These are phyloP conservation scores for Geotrypetes seraphini DNA, from an alignment of 2,797 vertebrate genomes.

Conservation along the genomic window DNA sequence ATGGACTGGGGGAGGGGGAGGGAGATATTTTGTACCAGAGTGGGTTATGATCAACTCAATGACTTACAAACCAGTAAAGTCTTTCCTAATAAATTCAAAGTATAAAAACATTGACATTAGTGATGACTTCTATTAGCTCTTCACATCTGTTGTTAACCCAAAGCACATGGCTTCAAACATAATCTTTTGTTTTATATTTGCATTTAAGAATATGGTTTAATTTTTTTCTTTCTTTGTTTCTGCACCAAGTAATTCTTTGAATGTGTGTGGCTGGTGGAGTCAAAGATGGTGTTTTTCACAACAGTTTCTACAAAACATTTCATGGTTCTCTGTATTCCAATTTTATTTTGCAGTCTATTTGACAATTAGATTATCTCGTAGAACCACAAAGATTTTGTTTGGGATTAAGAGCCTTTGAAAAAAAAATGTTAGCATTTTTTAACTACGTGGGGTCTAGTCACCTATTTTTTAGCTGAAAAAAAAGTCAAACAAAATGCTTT, in stretches of 20 bases:
- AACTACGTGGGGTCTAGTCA: too few relatives aligned
- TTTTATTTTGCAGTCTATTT: slow-evolving; percentile 2
- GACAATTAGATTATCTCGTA: slow-evolving; percentile 10
- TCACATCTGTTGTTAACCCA: slow-evolving; percentile 51
- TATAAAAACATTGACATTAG: slow-evolving; percentile 37
- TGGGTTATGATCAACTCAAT: slow-evolving; percentile 51
- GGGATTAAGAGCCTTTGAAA: too few relatives aligned
- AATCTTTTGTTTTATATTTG: slow-evolving; percentile 40
- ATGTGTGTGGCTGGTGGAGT: slow-evolving; percentile 42
- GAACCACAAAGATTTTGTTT: slow-evolving; percentile 3
- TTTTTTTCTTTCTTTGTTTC: slow-evolving; percentile 51
- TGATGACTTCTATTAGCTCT: slow-evolving; percentile 46
- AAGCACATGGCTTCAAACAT: slow-evolving; percentile 44
- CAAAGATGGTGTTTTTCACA: slow-evolving; percentile 30
- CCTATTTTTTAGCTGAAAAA: too few relatives aligned
- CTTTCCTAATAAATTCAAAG: slow-evolving; percentile 40
- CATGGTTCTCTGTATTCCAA: slow-evolving; percentile 11
- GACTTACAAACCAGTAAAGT: slow-evolving; percentile 43
- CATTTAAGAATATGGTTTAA: slow-evolving; percentile 53
- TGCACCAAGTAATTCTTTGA: slow-evolving; percentile 45
- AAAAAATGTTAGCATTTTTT: too few relatives aligned
- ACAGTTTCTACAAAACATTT: slow-evolving; percentile 27
- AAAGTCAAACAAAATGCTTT: too few relatives aligned
- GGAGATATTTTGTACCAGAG: slow-evolving; percentile 45
- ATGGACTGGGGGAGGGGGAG: too few relatives aligned